These are phyloP conservation scores for Eumaeus atala DNA, from an alignment of 1,140 invertebrate species.

Conservation along the genomic window DNA sequence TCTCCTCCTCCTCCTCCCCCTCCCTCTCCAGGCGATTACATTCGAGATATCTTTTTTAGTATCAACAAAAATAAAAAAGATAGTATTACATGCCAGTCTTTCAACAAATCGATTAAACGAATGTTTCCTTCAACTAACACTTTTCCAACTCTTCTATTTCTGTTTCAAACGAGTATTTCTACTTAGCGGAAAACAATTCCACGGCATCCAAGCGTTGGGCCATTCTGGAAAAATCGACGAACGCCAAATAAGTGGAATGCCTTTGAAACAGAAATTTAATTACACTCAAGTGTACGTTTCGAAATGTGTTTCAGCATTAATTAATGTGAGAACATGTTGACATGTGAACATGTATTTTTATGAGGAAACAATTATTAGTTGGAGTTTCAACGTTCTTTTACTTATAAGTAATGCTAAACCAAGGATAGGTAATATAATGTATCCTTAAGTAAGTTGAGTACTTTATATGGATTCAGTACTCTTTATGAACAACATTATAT, in stretches of 20 bases:
- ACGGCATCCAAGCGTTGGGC: background rate
- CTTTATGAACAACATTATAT: no score
- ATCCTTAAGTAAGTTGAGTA: no score
- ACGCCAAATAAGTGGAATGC: conserved; percentile 2
- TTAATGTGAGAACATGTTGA: background rate
- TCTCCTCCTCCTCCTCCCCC: no score
- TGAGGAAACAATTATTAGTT: background rate
- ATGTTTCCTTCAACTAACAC: background rate
- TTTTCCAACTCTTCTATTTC: background rate
- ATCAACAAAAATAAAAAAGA: no score
- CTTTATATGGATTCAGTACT: no score
- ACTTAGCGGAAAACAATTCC: conserved; percentile 2
- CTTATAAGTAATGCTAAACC: background rate
- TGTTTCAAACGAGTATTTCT: background rate
- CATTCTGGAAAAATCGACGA: background rate
- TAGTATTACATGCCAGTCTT: background rate
- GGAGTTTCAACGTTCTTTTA: background rate
- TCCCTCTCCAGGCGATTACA: no score
- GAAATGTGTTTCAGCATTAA: background rate
- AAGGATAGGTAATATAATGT: no score
- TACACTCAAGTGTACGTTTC: background rate
- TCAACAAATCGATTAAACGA: no score
- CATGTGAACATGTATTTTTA: background rate
- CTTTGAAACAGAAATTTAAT: conserved; percentile 10
- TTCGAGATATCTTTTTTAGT: no score